These are phyloP conservation scores for Lysandra coridon DNA, from an alignment of 2,888 invertebrate genomes.

Conservation along the genomic window DNA sequence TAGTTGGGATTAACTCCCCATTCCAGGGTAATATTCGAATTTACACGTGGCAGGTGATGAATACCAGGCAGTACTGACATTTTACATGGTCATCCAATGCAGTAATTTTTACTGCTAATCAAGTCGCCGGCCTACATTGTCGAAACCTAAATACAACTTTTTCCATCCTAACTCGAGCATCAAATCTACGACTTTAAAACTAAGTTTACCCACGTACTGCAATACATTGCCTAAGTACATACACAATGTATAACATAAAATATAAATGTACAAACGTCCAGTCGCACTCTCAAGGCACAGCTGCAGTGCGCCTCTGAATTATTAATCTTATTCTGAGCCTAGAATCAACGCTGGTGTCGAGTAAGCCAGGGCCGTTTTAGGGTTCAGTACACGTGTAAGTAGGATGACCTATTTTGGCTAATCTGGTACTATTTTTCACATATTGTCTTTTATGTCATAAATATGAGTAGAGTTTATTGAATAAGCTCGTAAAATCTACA, in stretches of 20 bases:
- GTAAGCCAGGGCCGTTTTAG: not conserved
- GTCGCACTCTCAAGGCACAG: not conserved
- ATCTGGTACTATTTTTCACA: not conserved
- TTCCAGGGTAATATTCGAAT: too few species aligned
- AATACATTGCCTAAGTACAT: not conserved
- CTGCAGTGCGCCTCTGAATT: conserved; percentile 30
- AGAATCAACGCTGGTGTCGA: conserved; percentile 25
- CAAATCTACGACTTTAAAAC: too few species aligned
- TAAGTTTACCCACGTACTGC: not conserved
- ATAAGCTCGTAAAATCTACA: not conserved
- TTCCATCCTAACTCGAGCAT: too few species aligned
- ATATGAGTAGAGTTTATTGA: not conserved
- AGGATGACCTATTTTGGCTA: not conserved
- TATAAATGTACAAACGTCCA: conserved; percentile 26
- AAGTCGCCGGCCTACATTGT: too few species aligned
- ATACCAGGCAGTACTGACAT: too few species aligned
- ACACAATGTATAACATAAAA: not conserved
- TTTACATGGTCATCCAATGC: too few species aligned
- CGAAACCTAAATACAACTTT: too few species aligned
- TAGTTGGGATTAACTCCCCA: too few species aligned
- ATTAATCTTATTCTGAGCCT: conserved; percentile 28
- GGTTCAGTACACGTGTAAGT: not conserved
- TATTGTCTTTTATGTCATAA: not conserved
- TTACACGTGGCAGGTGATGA: too few species aligned
- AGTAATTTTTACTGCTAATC: too few species aligned